These are phyloP conservation scores for Taurulus bubalis DNA, from an alignment of 2,113 vertebrate genomes.

Conservation along the genomic window DNA sequence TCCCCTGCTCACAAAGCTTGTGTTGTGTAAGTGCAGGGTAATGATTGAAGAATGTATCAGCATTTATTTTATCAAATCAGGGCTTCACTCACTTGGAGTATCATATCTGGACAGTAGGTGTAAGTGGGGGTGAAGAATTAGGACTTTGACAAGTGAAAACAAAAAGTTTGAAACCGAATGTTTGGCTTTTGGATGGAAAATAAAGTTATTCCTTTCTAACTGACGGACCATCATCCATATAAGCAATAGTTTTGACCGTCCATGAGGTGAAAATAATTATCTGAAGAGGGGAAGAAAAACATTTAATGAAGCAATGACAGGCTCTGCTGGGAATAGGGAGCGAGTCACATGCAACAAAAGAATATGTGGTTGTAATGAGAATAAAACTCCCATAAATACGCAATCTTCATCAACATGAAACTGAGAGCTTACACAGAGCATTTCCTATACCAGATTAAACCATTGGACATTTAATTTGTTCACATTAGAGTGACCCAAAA, in stretches of 20 bases:
- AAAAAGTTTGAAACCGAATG: background rate
- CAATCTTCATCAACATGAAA: background rate
- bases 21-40: background rate
- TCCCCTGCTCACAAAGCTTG: background rate
- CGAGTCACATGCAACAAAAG: background rate
- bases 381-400: conserved; percentile 12
- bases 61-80: background rate
- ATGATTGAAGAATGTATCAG: background rate
- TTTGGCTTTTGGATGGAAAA: background rate
- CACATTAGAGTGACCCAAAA: background rate
- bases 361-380: conserved; percentile 14
- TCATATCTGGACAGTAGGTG: background rate
- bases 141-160: background rate
- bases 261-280: conserved; percentile 12
- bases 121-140: background rate
- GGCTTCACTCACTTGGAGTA: background rate
- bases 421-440: background rate
- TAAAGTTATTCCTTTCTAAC: conserved; percentile 13
- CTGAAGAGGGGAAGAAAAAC: background rate
- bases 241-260: conserved; percentile 28
- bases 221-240: background rate
- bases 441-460: background rate
- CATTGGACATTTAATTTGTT: background rate
- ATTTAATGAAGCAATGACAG: conserved; percentile 16
- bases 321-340: conserved; percentile 8